Conservation (phyloP, 2,888 invertebrate genomes). For the Diploptera punctata region DNA sequence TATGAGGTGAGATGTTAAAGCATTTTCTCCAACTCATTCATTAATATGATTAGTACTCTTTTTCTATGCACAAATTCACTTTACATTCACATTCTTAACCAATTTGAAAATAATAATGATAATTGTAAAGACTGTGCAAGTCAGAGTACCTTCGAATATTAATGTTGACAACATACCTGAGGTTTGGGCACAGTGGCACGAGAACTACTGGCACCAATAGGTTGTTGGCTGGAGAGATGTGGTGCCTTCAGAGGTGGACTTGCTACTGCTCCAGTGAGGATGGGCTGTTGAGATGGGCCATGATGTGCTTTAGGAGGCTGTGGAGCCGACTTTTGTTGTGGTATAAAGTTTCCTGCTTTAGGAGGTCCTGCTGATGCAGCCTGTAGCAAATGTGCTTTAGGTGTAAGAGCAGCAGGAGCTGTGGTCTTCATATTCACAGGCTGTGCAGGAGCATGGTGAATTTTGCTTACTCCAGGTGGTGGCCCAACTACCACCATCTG, state of each 20-base stretch:
- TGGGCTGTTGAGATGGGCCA: conserved; percentile 37
- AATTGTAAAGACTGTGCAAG: too few species aligned
- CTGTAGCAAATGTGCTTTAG: conserved; percentile 55
- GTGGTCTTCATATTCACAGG: conserved; percentile 44
- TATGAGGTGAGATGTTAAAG: too few species aligned
- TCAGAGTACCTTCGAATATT: too few species aligned
- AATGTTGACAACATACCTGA: conserved; percentile 36
- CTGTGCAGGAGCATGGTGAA: conserved; percentile 2
- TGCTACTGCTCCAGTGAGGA: conserved; percentile 55
- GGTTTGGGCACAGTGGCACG: conserved; percentile 46
- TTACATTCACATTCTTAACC: too few species aligned
- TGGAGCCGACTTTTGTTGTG: conserved; percentile 46
- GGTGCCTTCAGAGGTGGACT: conserved; percentile 62
- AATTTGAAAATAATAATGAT: too few species aligned
- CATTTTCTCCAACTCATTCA: too few species aligned
- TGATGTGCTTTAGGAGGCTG: conserved; percentile 48
- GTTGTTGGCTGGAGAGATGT: conserved; percentile 56
- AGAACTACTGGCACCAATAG: conserved; percentile 55
- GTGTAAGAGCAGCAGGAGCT: conserved; percentile 50
- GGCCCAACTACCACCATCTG: conserved; percentile 21
- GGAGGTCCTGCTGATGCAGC: conserved; percentile 48
- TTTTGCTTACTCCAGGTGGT: conserved; percentile 8
- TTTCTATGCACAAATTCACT: too few species aligned
- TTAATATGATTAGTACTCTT: too few species aligned
- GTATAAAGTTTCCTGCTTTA: conserved; percentile 31